Evolutionary conservation across 2,797 vertebrate genomes (phyloP).

Genomic region (Crotalus adamanteus): DNA sequence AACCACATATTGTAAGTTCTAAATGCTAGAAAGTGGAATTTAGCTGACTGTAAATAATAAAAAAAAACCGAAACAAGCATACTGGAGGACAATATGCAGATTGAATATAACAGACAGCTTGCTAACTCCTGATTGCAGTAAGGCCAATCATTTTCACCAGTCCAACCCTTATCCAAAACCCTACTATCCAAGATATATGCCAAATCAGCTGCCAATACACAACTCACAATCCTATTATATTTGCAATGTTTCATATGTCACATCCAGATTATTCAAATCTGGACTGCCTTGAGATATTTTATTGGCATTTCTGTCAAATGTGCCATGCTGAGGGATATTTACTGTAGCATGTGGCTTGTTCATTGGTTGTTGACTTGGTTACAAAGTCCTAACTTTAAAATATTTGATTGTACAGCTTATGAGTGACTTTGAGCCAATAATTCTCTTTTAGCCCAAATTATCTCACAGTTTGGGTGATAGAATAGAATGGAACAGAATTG

Average conservation of each 20-base stretch:
- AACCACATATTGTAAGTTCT: not conserved
- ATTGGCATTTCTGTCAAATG: not conserved
- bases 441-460: not conserved
- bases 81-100: not conserved
- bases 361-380: not conserved
- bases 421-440: not conserved
- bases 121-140: not conserved
- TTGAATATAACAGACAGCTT: not conserved
- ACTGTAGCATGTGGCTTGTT: not conserved
- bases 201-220: rapidly evolving
- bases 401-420: not conserved
- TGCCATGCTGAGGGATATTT: not conserved
- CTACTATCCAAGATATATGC: not conserved
- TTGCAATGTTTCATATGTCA: not conserved
- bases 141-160: not conserved
- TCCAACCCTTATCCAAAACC: not conserved
- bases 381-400: not conserved
- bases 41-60: not conserved
- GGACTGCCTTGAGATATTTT: not conserved
- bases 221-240: not conserved
- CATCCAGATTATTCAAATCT: not conserved
- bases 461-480: not conserved
- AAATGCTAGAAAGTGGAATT: not conserved
- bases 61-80: not conserved
- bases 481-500: no score